Base-by-base conservation (phyloP, 2,888 invertebrate genomes). In the Drosophila multiciliata region DNA sequence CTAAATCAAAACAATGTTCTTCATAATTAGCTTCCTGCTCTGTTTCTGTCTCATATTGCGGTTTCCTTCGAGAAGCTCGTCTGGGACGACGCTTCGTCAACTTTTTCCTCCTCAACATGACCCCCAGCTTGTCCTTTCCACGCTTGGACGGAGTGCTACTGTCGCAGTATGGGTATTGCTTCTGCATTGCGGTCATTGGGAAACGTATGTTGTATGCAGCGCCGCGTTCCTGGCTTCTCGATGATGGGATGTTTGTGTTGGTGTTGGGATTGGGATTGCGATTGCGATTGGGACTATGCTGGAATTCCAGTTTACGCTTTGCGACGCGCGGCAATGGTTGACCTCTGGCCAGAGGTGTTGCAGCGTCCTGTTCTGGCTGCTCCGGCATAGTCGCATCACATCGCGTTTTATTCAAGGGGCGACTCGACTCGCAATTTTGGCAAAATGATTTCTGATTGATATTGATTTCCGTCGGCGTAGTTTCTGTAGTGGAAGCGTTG, bases 351-450 rank as follows among this genome's bases (percentile, higher is more conserved):
- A 66, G 45, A 17, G n/a, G 9, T n/a, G n/a, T 5, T 40, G 9
- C 4, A 40, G 9, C n/a, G 5, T 11, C 5, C 40, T 3, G 40
- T 40, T 9, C 2, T 5, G 65, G 52, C 33, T 80, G 80, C 0
- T 63, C 73, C 4, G 89, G 78, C 75, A 86, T 78, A 40, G n/a
- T 40, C 40, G 40, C 11, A 89, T 85, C 32, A 73, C 67, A 1
- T 40, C 89, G 73, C 62, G 9, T n/a, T n/a, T 40, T 40, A 29
- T 29, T 26, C 26, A 26, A 26, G n/a, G 40, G 1, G 8, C 8
- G 4, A 40, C 9, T 1, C 40, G 40, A 9, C n/a, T 50, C n/a
- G 11, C 50, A 32, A 2, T 3, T 50, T 9, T 5, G 29, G 29
- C 9, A 17, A 7, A 17, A 17, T 1, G 0, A 15, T 33, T 15